Percentiles rank a stretch among this genome's conserved stretches.
phyloP scores from a whole-genome alignment of 2,113 vertebrate genomes.

The Hippocampus mohnikei region DNA sequence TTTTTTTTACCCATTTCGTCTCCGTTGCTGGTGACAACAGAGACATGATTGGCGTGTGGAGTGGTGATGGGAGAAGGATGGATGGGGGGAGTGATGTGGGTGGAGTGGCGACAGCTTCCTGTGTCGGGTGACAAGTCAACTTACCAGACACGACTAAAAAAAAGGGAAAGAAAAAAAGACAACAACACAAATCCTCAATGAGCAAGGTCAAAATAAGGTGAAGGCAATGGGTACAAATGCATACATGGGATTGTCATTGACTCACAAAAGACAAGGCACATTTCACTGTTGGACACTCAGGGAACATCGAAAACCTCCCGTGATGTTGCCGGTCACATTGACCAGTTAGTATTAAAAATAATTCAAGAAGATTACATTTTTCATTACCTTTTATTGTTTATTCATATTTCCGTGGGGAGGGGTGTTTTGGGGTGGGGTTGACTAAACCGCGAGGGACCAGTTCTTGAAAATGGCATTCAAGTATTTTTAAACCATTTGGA shows the following conservation, averaged over 20 bases:
- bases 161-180: conserved; percentile 86
- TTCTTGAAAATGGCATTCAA: too few species aligned
- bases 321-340: not conserved
- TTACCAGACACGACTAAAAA: conserved; percentile 99
- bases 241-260: conserved; percentile 33
- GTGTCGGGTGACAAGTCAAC: conserved; percentile 97
- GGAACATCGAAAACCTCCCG: conserved; percentile 8
- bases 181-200: conserved; percentile 83
- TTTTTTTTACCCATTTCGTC: conserved; percentile 87
- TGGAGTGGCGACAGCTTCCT: conserved; percentile 84
- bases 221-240: conserved; percentile 46
- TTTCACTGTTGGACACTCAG: conserved; percentile 10
- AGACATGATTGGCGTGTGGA: conserved; percentile 91
- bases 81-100: conserved; percentile 37
- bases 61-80: conserved; percentile 88
- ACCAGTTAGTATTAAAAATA: too few species aligned
- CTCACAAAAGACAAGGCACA: conserved; percentile 22
- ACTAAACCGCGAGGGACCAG: too few species aligned
- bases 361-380: too few species aligned
- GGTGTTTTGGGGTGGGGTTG: too few species aligned
- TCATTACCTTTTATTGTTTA: too few species aligned
- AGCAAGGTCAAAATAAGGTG: conserved; percentile 45
- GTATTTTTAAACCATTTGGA: too few species aligned
- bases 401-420: too few species aligned
- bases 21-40: conserved; percentile 85